Conservation (phyloP, 2,113 vertebrate species). For the Struthidea cinerea region DNA sequence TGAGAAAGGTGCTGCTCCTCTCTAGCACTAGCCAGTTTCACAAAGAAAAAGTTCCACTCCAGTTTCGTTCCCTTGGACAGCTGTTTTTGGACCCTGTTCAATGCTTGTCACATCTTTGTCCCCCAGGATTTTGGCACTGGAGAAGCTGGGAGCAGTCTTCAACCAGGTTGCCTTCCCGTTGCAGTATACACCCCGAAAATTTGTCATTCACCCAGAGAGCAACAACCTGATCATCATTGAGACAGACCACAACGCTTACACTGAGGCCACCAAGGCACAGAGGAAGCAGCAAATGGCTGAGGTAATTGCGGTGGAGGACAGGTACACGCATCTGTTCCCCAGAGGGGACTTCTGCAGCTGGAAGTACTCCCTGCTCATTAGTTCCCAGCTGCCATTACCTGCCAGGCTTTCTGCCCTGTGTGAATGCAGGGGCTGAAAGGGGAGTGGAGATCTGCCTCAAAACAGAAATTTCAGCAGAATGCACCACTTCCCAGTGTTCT, state of each 20-base stretch:
- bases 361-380: background rate
- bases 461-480: background rate
- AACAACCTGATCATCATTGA: slow-evolving; percentile 96
- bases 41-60: background rate
- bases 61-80: background rate
- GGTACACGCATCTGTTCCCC: fast-evolving
- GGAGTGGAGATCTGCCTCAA: background rate
- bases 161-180: slow-evolving; percentile 97
- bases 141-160: slow-evolving; percentile 97
- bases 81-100: background rate
- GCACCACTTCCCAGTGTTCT: background rate
- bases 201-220: slow-evolving; percentile 96
- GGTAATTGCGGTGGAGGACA: slow-evolving; percentile 64
- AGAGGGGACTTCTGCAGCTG: background rate
- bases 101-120: background rate
- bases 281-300: slow-evolving; percentile 99
- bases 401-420: background rate
- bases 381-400: background rate
- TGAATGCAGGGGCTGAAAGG: background rate
- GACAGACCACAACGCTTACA: slow-evolving; percentile 97
- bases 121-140: slow-evolving; percentile 91
- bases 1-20: background rate
- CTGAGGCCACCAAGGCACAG: slow-evolving; percentile 96
- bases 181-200: slow-evolving; percentile 95
- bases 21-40: background rate